Percentiles rank a stretch among this genome's conserved stretches.
These are phyloP conservation scores for Emydura subglobosa DNA, from an alignment of 2,113 vertebrate genomes.

Conservation along the genomic window DNA sequence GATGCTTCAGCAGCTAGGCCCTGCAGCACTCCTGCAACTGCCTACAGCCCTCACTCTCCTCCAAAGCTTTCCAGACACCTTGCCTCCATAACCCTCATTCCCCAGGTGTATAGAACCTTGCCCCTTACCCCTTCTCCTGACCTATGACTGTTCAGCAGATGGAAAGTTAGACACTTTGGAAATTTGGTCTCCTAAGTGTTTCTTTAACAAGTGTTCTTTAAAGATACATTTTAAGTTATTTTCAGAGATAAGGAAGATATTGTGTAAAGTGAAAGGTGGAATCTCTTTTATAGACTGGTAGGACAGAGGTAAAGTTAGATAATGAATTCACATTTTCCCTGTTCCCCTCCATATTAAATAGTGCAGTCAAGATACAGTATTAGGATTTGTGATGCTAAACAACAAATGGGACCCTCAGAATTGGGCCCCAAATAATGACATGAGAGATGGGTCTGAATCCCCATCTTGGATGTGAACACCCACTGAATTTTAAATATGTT, in stretches of 20 bases:
- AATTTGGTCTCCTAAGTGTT: conserved; percentile 46
- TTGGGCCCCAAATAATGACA: background rate
- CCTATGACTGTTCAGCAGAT: conserved; percentile 25
- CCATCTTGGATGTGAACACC: background rate
- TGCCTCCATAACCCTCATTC: conserved; percentile 44
- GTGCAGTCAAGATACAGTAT: background rate
- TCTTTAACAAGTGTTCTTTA: background rate
- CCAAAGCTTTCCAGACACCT: background rate
- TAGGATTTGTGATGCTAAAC: background rate
- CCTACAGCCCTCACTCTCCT: background rate
- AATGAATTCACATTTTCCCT: background rate
- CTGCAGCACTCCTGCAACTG: background rate
- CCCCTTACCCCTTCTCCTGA: conserved; percentile 37
- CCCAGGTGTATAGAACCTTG: background rate
- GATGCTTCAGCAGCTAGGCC: background rate
- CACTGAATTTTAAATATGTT: background rate
- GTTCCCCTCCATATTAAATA: background rate
- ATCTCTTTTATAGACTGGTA: background rate
- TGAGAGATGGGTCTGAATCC: background rate
- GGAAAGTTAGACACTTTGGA: conserved; percentile 22
- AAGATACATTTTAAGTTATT: background rate
- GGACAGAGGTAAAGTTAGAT: background rate
- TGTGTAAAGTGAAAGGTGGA: background rate
- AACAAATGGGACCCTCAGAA: background rate
- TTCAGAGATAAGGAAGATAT: background rate